Evolutionary conservation across 2,888 invertebrate genomes (phyloP).

Genomic region (Drymonia ruficornis): DNA sequence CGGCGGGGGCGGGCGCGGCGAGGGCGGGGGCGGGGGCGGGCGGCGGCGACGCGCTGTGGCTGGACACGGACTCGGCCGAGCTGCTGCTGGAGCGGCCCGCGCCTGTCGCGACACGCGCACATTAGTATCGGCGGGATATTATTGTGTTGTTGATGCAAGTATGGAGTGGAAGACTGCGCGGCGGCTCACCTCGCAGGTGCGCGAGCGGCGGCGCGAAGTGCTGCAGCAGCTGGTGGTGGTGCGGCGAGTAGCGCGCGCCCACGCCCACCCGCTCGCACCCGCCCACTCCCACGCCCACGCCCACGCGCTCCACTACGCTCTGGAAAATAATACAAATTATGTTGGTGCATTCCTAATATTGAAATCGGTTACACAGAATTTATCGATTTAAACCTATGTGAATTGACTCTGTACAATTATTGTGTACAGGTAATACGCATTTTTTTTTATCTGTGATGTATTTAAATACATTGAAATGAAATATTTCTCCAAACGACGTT

Average conservation of each 20-base stretch:
- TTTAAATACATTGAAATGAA: too few relatives aligned
- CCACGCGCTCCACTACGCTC: conserved; percentile 29
- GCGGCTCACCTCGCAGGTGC: conserved; percentile 22
- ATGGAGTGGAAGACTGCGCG: too few relatives aligned
- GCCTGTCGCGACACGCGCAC: conserved; percentile 5
- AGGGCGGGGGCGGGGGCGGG: conserved; percentile 41
- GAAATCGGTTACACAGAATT: too few relatives aligned
- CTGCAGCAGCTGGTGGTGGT: conserved; percentile 71
- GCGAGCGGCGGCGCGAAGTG: conserved; percentile 86
- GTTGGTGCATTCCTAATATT: too few relatives aligned
- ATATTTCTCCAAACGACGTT: too few relatives aligned
- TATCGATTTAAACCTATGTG: too few relatives aligned
- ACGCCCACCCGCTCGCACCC: conserved; percentile 14
- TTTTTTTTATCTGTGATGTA: too few relatives aligned
- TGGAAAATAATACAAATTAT: conserved; percentile 5
- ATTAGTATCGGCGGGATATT: neutral
- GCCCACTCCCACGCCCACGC: conserved; percentile 20
- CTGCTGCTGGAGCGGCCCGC: conserved; percentile 83
- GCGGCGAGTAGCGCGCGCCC: conserved; percentile 66
- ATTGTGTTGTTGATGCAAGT: too few relatives aligned
- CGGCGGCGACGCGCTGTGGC: conserved; percentile 76
- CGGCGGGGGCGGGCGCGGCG: conserved; percentile 73
- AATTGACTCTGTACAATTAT: too few relatives aligned
- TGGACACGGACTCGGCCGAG: conserved; percentile 93
- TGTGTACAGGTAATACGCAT: too few relatives aligned